Conservation (phyloP, 2,113 vertebrate genomes). For the Talpa occidentalis region DNA sequence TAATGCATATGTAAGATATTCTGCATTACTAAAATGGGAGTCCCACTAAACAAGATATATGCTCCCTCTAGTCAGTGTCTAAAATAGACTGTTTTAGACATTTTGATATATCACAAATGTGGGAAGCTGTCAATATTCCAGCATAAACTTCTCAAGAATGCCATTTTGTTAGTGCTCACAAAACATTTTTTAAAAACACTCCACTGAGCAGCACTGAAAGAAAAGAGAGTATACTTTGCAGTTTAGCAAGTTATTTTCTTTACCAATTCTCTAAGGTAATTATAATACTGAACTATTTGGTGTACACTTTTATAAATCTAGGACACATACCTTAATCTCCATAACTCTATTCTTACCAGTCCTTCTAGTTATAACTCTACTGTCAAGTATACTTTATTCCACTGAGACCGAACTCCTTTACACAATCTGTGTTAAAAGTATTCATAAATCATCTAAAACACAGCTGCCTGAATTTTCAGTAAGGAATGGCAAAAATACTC, state of each 20-base stretch:
- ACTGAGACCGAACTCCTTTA: constrained; percentile 53
- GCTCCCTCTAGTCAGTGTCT: not conserved
- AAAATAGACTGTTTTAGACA: not conserved
- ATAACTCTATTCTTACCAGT: constrained; percentile 11
- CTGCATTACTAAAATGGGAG: not conserved
- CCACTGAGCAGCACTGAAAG: not conserved
- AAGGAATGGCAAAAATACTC: constrained; percentile 46
- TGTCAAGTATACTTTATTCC: constrained; percentile 54
- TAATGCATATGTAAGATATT: not conserved
- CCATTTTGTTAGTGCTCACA: constrained; percentile 4
- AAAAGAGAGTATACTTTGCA: not conserved
- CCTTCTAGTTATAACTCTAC: constrained; percentile 45
- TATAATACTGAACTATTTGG: constrained; percentile 25
- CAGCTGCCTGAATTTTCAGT: constrained; percentile 47
- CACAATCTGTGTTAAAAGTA: constrained; percentile 57
- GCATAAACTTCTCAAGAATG: constrained; percentile 4
- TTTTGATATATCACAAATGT: not conserved
- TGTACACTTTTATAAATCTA: constrained; percentile 15
- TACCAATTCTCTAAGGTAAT: constrained; percentile 47
- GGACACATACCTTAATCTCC: constrained; percentile 17
- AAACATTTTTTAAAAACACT: not conserved
- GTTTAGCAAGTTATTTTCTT: constrained; percentile 28
- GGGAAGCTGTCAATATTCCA: constrained; percentile 21
- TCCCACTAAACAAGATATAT: not conserved
- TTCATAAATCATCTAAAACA: constrained; percentile 67